A percentile compares a stretch with the other conserved stretches of the same genome.
These are phyloP conservation scores for Lipophrys pholis DNA, from an alignment of 2,113 vertebrate genomes.

Conservation along the genomic window DNA sequence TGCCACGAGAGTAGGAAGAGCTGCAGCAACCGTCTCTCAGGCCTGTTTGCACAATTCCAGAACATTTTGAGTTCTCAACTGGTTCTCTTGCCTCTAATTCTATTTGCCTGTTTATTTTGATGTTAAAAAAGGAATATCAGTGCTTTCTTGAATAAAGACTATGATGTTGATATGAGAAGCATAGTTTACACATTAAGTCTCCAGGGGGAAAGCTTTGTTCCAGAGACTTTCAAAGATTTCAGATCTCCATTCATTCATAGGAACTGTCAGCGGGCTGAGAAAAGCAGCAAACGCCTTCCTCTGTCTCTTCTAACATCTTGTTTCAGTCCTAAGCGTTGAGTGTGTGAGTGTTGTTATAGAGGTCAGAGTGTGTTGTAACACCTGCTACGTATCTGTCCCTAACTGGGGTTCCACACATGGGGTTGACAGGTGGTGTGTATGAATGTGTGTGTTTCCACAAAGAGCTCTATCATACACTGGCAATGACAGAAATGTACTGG, in stretches of 20 bases:
- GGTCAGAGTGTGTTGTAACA: conserved; percentile 48
- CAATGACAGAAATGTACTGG: conserved; percentile 56
- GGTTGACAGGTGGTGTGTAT: conserved; percentile 60
- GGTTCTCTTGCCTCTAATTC: background rate
- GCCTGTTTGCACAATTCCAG: conserved; percentile 28
- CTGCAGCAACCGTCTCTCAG: conserved; percentile 14
- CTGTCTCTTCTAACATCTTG: conserved; percentile 9
- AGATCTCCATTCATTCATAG: conserved; percentile 33
- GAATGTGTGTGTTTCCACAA: conserved; percentile 35
- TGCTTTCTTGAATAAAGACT: background rate
- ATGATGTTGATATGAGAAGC: conserved; percentile 9
- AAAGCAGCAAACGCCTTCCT: conserved; percentile 23
- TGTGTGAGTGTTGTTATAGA: conserved; percentile 22
- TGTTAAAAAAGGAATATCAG: conserved; percentile 30
- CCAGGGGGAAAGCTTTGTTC: conserved; percentile 38
- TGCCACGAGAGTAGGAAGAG: background rate
- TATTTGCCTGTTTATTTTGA: background rate
- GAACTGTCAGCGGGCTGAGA: conserved; percentile 24
- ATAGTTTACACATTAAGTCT: conserved; percentile 34
- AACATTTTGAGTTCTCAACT: conserved; percentile 43
- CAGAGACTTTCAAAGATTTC: conserved; percentile 32
- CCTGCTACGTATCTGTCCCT: conserved; percentile 62
- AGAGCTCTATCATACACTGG: conserved; percentile 44
- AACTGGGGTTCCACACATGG: conserved; percentile 34
- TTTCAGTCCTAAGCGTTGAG: conserved; percentile 30